Percentiles rank a stretch among this genome's conserved stretches.
Evolutionary conservation across 2,113 vertebrate genomes (phyloP).

Genomic region (Aythya baeri): DNA sequence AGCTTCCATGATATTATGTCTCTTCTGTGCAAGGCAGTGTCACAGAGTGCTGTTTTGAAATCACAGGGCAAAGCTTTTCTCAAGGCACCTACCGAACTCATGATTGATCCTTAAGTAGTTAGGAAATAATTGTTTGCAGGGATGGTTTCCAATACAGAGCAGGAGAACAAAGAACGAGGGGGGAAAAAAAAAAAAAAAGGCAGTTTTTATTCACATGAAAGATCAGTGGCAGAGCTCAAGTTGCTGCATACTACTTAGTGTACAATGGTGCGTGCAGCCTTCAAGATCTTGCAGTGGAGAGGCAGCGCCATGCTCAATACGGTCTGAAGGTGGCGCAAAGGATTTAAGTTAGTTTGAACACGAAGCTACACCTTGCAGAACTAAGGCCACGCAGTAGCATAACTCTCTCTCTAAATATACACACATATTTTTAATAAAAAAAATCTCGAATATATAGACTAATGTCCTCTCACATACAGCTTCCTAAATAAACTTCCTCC

Average conservation of each 20-base stretch:
- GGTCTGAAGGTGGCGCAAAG: constrained; percentile 35
- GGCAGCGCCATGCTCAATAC: background rate
- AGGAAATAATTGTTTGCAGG: background rate
- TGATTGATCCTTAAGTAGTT: background rate
- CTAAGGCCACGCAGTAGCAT: background rate
- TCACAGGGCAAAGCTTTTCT: background rate
- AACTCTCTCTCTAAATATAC: background rate
- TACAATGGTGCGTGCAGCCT: background rate
- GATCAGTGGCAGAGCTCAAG: rapidly evolving
- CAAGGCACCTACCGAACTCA: background rate
- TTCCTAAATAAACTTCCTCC: background rate
- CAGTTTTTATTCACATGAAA: background rate
- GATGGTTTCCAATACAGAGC: background rate
- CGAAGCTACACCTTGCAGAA: background rate
- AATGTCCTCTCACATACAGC: background rate
- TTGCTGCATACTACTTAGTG: rapidly evolving
- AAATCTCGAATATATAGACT: background rate
- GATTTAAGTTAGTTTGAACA: background rate
- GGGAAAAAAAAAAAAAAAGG: rapidly evolving
- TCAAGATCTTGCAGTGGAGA: background rate
- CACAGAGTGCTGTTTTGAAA: background rate
- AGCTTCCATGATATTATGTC: background rate
- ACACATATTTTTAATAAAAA: background rate
- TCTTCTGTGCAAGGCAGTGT: background rate
- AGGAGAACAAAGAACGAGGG: background rate